Conservation (phyloP, 2,797 vertebrate species). For the Fistularia tabacaria region DNA sequence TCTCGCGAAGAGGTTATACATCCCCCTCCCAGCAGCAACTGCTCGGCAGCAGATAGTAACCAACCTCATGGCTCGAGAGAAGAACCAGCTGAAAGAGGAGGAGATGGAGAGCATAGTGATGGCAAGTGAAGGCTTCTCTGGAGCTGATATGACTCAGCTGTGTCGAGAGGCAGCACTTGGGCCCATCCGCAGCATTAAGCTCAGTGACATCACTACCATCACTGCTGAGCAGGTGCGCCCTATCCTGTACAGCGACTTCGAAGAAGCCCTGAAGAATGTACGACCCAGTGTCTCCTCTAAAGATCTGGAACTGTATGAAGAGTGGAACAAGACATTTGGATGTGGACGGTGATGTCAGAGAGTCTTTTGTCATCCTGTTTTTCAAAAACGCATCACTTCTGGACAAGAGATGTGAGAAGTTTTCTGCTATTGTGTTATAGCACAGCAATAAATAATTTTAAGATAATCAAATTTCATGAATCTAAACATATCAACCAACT, state of each 20-base stretch:
- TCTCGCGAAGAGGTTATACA: constrained; percentile 89
- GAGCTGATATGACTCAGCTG: constrained; percentile 95
- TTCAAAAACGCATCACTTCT: too few relatives aligned
- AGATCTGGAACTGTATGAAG: constrained; percentile 90
- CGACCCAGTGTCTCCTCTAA: constrained; percentile 86
- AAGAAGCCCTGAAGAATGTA: constrained; percentile 85
- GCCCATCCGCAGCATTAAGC: constrained; percentile 89
- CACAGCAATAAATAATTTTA: too few relatives aligned
- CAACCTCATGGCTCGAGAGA: constrained; percentile 85
- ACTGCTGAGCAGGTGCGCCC: constrained; percentile 86
- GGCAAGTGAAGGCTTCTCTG: constrained; percentile 85
- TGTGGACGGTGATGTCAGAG: constrained; percentile 70
- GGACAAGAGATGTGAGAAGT: too few relatives aligned
- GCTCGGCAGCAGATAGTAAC: constrained; percentile 87
- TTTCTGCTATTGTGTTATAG: too few relatives aligned
- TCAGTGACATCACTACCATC: constrained; percentile 87
- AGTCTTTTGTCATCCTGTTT: not conserved
- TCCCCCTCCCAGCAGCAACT: constrained; percentile 85
- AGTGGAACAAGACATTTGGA: constrained; percentile 93
- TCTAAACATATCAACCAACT: too few relatives aligned
- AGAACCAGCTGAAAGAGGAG: constrained; percentile 73
- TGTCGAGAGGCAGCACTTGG: constrained; percentile 94
- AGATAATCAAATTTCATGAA: too few relatives aligned
- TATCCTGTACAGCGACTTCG: constrained; percentile 85
- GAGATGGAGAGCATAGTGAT: constrained; percentile 80